Evolutionary conservation across 2,888 invertebrate genomes (phyloP).

Genomic region (Dusona sp.): DNA sequence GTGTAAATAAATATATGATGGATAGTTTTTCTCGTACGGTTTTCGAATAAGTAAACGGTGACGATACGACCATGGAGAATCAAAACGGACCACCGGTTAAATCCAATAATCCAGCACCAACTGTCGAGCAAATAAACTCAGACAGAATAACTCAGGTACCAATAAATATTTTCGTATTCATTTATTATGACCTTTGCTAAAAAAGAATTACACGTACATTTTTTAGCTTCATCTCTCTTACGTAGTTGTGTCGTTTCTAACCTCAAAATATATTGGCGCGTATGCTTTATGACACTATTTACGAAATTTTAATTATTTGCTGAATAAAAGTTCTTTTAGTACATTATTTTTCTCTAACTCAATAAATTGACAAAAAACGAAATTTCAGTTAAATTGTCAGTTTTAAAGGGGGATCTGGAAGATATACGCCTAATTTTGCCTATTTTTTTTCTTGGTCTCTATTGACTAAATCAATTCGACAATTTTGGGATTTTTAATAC

Average conservation of each 20-base stretch:
- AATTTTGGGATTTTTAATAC: not conserved
- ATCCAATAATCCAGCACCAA: slow-evolving; percentile 88
- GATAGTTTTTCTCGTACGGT: not conserved
- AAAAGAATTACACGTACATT: not conserved
- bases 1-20: not conserved
- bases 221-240: not conserved
- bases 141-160: slow-evolving; percentile 95
- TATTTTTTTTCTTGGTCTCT: not conserved
- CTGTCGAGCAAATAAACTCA: slow-evolving; percentile 95
- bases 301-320: not conserved
- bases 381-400: not conserved
- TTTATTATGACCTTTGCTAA: not conserved
- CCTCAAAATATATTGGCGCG: slow-evolving; percentile 35
- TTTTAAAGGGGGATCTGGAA: not conserved
- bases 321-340: not conserved
- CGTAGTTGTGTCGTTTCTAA: slow-evolving; percentile 45
- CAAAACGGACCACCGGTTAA: slow-evolving; percentile 77
- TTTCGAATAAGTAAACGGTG: slow-evolving; percentile 17
- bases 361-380: not conserved
- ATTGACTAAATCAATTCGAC: not conserved
- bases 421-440: not conserved
- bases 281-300: not conserved
- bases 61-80: slow-evolving; percentile 76
- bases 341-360: not conserved
- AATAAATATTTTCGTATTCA: slow-evolving; percentile 46